Base-by-base conservation (phyloP, 2,797 vertebrate species). In the Aplochiton taeniatus region DNA sequence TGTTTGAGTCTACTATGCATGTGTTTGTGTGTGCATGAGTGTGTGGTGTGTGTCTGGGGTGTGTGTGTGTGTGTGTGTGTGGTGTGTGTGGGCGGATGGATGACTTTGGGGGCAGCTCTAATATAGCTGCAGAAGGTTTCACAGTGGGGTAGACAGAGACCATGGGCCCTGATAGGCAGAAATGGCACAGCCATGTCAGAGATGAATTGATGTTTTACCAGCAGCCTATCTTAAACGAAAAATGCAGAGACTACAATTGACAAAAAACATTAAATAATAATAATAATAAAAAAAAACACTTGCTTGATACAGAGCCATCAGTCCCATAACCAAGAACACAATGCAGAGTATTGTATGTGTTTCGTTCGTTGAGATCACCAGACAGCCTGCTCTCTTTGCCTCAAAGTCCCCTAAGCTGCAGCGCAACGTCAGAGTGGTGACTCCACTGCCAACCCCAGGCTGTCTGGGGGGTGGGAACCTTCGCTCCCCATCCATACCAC, bases 81-180 rank as follows among this genome's bases (percentile, higher is more conserved):
- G 58, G 72, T 62, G 61, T 56, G 74, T 68, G 60, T 19, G 72
- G 73, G 58, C 59, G 80, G 63, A 49, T 54, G 75, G 68, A 59
- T 68, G 76, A 80, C 65, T 83, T 81, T 69, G 44, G 61, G 81
- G 84, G 85, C 85, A 68, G 50, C 68, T 61, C 68, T 64, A 61
- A n/a, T 69, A 76, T 63, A 63, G 80, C 68, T 74, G 75, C 86
- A 87, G 87, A 88, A 80, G 79, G 81, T 68, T 72, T 87, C 85
- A 79, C 86, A 85, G 87, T 75, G 69, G 87, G 85, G 74, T 67
- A 58, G 62, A 60, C 31, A 60, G 58, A 49, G 73, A 69, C 66
- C 54, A 49, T 67, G 77, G 78, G 65, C 72, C 61, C 53, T 50
- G 57, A 61, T 73, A 73, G 76, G 75, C 76, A 74, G 31, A 31